Base-by-base conservation (phyloP, 1,140 invertebrate species). In the Euwallacea fornicatus region DNA sequence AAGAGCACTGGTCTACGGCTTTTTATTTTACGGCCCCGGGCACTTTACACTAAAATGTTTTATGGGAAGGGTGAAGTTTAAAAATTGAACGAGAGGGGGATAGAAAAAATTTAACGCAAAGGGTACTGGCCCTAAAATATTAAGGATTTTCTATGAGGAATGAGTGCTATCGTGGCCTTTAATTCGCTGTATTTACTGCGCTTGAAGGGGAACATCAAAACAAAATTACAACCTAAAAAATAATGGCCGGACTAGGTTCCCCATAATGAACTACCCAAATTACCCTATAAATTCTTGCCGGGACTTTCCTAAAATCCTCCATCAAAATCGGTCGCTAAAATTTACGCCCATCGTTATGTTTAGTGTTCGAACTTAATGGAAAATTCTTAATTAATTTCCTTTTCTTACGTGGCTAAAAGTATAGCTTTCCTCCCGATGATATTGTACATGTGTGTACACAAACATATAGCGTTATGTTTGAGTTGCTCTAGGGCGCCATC, bases 21-120 rank as follows among this genome's bases (percentile, higher is more conserved):
- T 47, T 61, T 61, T 61, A 41, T 58, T 58, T 61, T 61, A 61
- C 42, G 7, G 59, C 42, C 6, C 9, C 46, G 9, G 9, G 46
- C 46, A 50, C 46, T 50, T 50, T 50, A 50, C 46, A 50, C 46
- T 50, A 50, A 13, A 50, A 50, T 13, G 13, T 50, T 50, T 50
- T 50, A 50, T 50, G 46, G 21, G 21, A 33, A 33, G 21, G 21
- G 21, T 33, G 21, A 33, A 33, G 21, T 33, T 33, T 33, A 33
- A 33, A 33, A 33, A 33, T 33, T 33, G 21, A 33, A 33, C 21
- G 21, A 33, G 21, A 33, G 21, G 21, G 21, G 21, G 21, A 33
- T 33, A 33, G 21, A 33, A 33, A 33, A 33, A 33, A 33, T 33
- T 33, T 33, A 33, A 33, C 21, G 21, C 21, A 33, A 33, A 33